phyloP scores from a whole-genome alignment of 2,113 vertebrate species.

The Semnornis frantzii region DNA sequence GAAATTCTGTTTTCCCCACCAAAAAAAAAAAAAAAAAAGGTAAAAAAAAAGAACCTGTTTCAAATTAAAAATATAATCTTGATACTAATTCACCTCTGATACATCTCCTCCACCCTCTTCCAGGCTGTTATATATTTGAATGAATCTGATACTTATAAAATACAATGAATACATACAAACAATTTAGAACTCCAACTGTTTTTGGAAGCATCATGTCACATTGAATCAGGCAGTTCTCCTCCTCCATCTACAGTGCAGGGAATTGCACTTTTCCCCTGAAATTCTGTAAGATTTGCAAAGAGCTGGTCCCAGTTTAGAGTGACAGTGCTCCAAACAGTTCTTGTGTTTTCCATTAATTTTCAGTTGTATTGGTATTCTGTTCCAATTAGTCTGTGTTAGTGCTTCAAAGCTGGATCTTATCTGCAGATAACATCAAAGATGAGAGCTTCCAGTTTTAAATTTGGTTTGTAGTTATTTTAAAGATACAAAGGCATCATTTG shows the following conservation, averaged over 20 bases:
- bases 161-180: background rate
- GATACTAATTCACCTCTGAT: background rate
- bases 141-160: background rate
- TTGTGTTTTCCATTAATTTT: slow-evolving; percentile 65
- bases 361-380: slow-evolving; percentile 65
- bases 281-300: slow-evolving; percentile 11
- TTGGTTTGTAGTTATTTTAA: slow-evolving; percentile 76
- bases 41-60: background rate
- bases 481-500: slow-evolving; percentile 74
- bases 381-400: slow-evolving; percentile 73
- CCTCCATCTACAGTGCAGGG: slow-evolving; percentile 1
- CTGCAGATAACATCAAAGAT: slow-evolving; percentile 77
- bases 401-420: slow-evolving; percentile 77
- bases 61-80: background rate
- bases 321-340: slow-evolving; percentile 22
- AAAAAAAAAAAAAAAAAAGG: too few relatives aligned
- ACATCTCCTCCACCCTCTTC: background rate
- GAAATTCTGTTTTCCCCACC: background rate
- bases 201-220: slow-evolving; percentile 16
- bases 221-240: background rate
- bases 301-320: background rate
- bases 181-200: background rate
- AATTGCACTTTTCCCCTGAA: background rate
- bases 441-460: slow-evolving; percentile 70
- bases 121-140: background rate